These are phyloP conservation scores for Vidua chalybeata DNA, from an alignment of 2,113 vertebrate genomes.

Conservation along the genomic window DNA sequence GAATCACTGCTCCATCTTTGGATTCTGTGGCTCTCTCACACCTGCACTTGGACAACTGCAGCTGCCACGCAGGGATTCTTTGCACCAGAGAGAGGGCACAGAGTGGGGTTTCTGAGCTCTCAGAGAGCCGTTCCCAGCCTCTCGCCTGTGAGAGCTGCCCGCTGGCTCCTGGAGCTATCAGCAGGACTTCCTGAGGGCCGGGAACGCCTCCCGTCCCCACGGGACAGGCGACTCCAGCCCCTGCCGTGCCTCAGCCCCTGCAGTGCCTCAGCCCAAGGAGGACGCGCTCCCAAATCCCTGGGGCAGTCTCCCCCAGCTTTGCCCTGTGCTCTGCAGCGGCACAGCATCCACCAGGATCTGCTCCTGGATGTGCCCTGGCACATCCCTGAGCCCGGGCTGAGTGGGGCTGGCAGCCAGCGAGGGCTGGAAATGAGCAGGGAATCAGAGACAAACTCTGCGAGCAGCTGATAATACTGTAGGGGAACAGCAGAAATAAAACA, in stretches of 20 bases:
- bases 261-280: background rate
- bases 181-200: background rate
- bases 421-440: background rate
- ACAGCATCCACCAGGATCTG: background rate
- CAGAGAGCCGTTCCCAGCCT: background rate
- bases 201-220: background rate
- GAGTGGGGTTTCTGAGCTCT: background rate
- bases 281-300: fast-evolving
- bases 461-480: slow-evolving; percentile 27
- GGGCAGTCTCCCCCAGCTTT: background rate
- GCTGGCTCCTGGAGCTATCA: background rate
- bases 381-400: background rate
- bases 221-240: fast-evolving
- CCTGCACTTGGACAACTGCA: background rate
- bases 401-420: background rate
- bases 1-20: background rate
- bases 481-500: background rate
- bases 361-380: background rate
- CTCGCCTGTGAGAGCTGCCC: background rate
- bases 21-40: background rate
- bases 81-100: background rate
- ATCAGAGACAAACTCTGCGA: slow-evolving; percentile 1
- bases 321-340: background rate
- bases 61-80: background rate
- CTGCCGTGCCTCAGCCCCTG: background rate